Evolutionary conservation across 1,140 invertebrate species (phyloP).

Genomic region (Sarcophaga peregrina): DNA sequence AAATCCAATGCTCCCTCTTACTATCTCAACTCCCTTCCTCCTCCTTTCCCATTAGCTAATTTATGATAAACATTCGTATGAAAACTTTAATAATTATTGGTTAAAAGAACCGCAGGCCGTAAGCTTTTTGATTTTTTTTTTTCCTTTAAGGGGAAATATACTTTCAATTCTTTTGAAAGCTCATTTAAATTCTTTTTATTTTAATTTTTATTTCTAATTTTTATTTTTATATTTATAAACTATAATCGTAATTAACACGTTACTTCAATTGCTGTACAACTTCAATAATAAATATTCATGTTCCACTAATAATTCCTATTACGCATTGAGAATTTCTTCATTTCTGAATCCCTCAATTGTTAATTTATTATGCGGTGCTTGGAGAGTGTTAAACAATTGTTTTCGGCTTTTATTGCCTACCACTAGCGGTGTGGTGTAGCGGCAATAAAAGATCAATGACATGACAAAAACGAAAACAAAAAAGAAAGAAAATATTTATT

Average conservation of each 20-base stretch:
- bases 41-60: neutral
- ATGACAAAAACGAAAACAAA: slow-evolving; percentile 33
- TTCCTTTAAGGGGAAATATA: neutral
- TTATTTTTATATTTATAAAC: neutral
- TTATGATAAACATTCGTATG: neutral
- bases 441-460: slow-evolving; percentile 32
- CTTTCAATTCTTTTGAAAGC: neutral
- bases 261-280: neutral
- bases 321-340: neutral
- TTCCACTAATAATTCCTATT: no score
- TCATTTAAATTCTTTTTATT: neutral
- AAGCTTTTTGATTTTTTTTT: neutral
- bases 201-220: neutral
- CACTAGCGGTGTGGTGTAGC: neutral
- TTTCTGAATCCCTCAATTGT: neutral
- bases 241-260: slow-evolving; percentile 14
- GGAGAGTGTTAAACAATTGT: neutral
- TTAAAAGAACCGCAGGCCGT: neutral
- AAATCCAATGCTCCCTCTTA: no score
- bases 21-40: neutral
- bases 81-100: neutral
- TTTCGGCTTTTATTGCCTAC: neutral
- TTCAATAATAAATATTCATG: neutral
- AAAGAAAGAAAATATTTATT: neutral
- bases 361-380: neutral